Base-by-base conservation (phyloP, 2,888 invertebrate genomes). In the Omphaloscelis lunosa region DNA sequence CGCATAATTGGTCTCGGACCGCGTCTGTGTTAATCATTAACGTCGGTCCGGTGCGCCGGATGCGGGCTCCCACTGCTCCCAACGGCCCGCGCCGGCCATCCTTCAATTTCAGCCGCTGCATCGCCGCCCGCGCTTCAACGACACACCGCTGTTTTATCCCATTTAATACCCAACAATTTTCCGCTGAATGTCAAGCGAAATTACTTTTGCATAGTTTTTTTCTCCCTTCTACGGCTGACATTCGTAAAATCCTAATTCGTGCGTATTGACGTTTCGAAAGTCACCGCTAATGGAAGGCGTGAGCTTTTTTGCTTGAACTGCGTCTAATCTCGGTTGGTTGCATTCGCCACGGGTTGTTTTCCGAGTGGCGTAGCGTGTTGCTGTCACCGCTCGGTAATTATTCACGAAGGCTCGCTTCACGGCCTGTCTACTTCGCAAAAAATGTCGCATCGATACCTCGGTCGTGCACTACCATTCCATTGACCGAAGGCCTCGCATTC, bases 191-290 rank as follows among this genome's bases (percentile, higher is more conserved):
- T 85, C 86, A 86, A 73, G 69, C 80, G 84, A 88, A 84, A 89
- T 90, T 88, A 89, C 87, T 85, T 89, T 91, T 89, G 90, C 89
- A 90, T 90, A 92, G 91, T 93, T 93, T 91, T 77, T 89, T 73
- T 71, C 72, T 79, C 83, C 81, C 80, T 85, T 89, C 85, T 84
- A 86, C 83, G 91, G 86, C 89, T 87, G 91, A 90, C 92, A 91
- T 93, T 92, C 90, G 92, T 92, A 91, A 93, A 94, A 93, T 93
- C 92, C 93, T 94, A 95, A 95, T 94, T 93, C 95, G 95, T 95
- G 96, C 95, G 95, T 95, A 95, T 95, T 95, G 95, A 95, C 95
- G 94, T 93, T 95, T 94, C 91, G 94, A 94, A 95, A 95, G 95
- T 93, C 94, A 92, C 92, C 89, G 93, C 91, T 95, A 96, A 96